Evolutionary conservation across 2,113 vertebrate species (phyloP).

Genomic region (Tauraco erythrolophus): DNA sequence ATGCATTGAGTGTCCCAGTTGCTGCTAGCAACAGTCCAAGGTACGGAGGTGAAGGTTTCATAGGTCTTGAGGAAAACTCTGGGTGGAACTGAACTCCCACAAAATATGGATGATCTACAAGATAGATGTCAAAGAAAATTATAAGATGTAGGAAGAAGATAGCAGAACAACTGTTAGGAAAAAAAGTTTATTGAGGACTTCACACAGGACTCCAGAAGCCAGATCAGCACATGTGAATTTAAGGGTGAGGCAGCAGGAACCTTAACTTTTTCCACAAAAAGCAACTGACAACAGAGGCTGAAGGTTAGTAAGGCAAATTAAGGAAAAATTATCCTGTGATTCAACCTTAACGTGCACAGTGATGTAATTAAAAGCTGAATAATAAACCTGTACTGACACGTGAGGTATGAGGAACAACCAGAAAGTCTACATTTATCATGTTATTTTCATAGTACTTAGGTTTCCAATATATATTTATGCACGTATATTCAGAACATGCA

Average conservation of each 20-base stretch:
- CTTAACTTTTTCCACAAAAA: not conserved
- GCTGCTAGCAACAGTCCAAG: constrained; percentile 81
- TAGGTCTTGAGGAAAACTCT: constrained; percentile 84
- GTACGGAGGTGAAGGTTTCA: constrained; percentile 85
- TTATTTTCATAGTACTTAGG: not conserved
- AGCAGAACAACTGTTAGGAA: not conserved
- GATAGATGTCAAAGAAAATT: constrained; percentile 7
- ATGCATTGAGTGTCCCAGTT: constrained; percentile 74
- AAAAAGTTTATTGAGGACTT: not conserved
- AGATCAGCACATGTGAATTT: not conserved
- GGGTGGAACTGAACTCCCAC: constrained; percentile 85
- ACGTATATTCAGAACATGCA: not conserved
- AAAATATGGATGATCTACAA: constrained; percentile 83
- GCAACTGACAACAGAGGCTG: not conserved
- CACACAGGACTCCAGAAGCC: not conserved
- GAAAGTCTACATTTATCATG: not conserved
- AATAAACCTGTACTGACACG: not conserved
- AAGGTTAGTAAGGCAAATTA: not conserved
- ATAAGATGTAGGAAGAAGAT: not conserved
- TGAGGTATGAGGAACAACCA: not conserved
- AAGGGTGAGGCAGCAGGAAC: not conserved
- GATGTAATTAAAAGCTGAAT: not conserved
- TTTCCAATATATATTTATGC: not conserved
- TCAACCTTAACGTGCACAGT: not conserved
- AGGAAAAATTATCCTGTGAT: not conserved